Evolutionary conservation across 2,888 invertebrate species (phyloP).

Genomic region (Synanthedon formicaeformis): DNA sequence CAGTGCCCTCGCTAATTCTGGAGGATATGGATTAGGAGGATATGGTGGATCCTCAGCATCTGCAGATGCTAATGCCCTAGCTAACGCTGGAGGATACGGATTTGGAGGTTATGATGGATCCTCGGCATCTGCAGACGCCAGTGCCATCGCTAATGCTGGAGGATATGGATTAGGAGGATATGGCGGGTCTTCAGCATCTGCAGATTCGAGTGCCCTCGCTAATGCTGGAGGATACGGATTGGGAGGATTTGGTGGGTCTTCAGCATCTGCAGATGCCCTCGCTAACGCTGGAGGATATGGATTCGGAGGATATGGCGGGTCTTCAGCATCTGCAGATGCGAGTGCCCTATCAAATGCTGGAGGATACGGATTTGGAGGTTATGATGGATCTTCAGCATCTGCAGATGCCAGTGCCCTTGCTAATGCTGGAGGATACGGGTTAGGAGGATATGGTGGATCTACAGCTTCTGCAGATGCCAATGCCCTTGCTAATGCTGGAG

Average conservation of each 20-base stretch:
- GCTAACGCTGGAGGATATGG: neutral
- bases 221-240: neutral
- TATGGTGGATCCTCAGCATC: slow-evolving; percentile 1
- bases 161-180: neutral
- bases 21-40: neutral
- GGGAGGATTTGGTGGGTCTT: neutral
- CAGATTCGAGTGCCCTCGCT: slow-evolving; percentile 3
- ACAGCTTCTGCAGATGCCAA: neutral
- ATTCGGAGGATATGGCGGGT: neutral
- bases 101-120: slow-evolving; percentile 1
- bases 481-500: neutral
- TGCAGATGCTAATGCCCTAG: slow-evolving; percentile 3
- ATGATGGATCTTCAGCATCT: neutral
- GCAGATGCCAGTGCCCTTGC: neutral
- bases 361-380: slow-evolving; percentile 1
- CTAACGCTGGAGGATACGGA: slow-evolving; percentile 6
- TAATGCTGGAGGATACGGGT: neutral
- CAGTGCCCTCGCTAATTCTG: slow-evolving; percentile 1
- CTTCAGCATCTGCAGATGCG: neutral
- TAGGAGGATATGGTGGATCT: neutral
- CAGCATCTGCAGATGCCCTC: neutral
- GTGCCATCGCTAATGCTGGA: slow-evolving; percentile 1
- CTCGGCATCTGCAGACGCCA: slow-evolving; percentile 5
- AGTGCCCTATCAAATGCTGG: too few species aligned
- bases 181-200: slow-evolving; percentile 1